phyloP scores from a whole-genome alignment of 1,140 invertebrate species.

The Pogonomyrmex barbatus region DNA sequence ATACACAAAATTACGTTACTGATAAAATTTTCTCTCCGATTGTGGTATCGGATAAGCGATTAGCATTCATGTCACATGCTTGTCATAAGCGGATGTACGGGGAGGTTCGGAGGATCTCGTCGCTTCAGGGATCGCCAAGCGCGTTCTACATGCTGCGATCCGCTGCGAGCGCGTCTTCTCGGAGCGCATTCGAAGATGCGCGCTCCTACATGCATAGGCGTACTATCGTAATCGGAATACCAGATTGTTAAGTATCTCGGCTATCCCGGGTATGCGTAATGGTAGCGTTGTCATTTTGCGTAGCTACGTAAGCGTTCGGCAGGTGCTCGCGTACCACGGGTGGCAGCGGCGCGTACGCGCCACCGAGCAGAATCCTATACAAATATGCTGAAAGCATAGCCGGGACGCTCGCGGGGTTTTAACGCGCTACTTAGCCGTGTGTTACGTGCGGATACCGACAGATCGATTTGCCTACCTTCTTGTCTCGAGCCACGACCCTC shows the following conservation, averaged over 20 bases:
- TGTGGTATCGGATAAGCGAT: not conserved
- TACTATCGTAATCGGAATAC: constrained; percentile 27
- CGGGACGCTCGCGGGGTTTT: constrained; percentile 72
- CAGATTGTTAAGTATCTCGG: constrained; percentile 50
- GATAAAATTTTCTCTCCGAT: constrained; percentile 27
- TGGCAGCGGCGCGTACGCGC: constrained; percentile 27
- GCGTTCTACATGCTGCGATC: constrained; percentile 21
- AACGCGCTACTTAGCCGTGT: constrained; percentile 74
- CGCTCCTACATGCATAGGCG: constrained; percentile 31
- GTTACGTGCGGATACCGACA: constrained; percentile 68
- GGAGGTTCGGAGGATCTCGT: constrained; percentile 6
- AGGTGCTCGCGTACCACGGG: constrained; percentile 35
- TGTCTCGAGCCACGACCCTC: not conserved
- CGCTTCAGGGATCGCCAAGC: constrained; percentile 32
- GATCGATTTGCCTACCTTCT: constrained; percentile 69
- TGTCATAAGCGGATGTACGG: constrained; percentile 35
- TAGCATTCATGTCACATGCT: constrained; percentile 31
- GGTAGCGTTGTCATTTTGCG: constrained; percentile 52
- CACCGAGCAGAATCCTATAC: constrained; percentile 69
- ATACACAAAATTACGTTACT: not conserved
- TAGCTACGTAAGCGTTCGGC: constrained; percentile 32
- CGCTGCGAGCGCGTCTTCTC: not conserved
- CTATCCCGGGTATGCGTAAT: constrained; percentile 40
- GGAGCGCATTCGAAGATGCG: constrained; percentile 44
- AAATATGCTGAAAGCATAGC: constrained; percentile 76